Conservation (phyloP, 2,113 vertebrate species). For the Irena cyanogastra region DNA sequence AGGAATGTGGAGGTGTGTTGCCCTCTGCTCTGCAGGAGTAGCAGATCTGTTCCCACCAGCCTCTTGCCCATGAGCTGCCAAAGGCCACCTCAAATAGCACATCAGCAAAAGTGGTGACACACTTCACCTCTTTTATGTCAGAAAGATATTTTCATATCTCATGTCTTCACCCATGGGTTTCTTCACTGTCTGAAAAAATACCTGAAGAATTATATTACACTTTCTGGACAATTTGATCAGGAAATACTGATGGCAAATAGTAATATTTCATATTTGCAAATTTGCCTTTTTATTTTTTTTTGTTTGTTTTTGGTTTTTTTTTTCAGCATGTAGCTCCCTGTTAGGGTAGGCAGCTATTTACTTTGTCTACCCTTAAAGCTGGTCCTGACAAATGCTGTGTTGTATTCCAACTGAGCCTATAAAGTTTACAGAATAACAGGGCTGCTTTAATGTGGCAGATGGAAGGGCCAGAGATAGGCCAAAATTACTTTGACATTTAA, state of each 20-base stretch:
- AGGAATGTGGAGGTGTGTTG: not conserved
- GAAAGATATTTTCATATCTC: not conserved
- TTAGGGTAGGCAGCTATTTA: not conserved
- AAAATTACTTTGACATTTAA: conserved; percentile 45
- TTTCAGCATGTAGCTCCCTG: not conserved
- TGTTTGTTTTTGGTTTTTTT: not conserved
- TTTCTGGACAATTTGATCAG: not conserved
- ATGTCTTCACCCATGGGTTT: not conserved
- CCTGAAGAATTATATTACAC: not conserved
- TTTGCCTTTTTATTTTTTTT: not conserved
- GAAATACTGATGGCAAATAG: not conserved
- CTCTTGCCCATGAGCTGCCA: not conserved
- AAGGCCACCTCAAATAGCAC: not conserved
- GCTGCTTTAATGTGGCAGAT: conserved; percentile 21
- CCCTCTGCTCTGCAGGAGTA: not conserved
- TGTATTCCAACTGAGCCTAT: not conserved
- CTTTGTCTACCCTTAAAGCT: not conserved
- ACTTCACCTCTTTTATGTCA: not conserved
- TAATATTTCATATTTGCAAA: not conserved
- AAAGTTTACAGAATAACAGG: conserved; percentile 25
- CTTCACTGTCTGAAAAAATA: not conserved
- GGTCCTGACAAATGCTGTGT: not conserved
- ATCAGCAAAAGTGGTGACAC: not conserved
- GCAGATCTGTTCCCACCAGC: not conserved
- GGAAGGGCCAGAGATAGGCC: not conserved